Base-by-base conservation (phyloP, 1,140 invertebrate species). In the Lasaia peninsularis region DNA sequence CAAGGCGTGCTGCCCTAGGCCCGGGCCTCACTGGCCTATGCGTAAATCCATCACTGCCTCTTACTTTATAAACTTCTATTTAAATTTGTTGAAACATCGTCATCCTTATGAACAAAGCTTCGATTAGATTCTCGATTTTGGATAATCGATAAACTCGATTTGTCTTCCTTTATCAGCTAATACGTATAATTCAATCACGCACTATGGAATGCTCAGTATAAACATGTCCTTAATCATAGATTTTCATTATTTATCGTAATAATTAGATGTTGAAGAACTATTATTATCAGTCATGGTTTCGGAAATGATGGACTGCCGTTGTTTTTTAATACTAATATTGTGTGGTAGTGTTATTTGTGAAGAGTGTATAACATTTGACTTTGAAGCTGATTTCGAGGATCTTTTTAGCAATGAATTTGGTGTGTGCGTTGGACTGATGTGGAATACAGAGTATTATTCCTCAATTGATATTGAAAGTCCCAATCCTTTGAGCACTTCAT, bases 361-460 rank as follows among this genome's bases (percentile, higher is more conserved):
- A 0, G 60, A 65, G 9, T 79, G 76, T 62, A 49, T 71, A 2
- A 58, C 55, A n/a, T 75, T 69, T 52, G 65, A 71, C 44, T 79
- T 80, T 48, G 75, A 80, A 55, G 50, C 65, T 14, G 64, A 63
- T 2, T 72, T 67, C 18, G 61, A 67, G 4, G 51, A 40, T 24
- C 35, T 56, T 2, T 71, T 75, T 32, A 65, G 40, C 53, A 65
- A 67, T 56, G 57, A 65, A 20, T 31, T 33, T 40, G 56, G 59
- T 10, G 52, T 71, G 9, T 78, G 75, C 54, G 7, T 2, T 12
- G 56, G 56, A 44, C 12, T 21, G 1, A 67, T 61, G 58, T 78
- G 75, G 75, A 52, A 56, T 10, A 2, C 67, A 9, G 65, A 62
- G 10, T 49, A 52, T 16, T 78, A 74, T 20, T 35, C 50, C n/a